A percentile compares a stretch with the other conserved stretches of the same genome.
Evolutionary conservation across 2,888 invertebrate genomes (phyloP).

Genomic region (Disparrhopalites patrizii): DNA sequence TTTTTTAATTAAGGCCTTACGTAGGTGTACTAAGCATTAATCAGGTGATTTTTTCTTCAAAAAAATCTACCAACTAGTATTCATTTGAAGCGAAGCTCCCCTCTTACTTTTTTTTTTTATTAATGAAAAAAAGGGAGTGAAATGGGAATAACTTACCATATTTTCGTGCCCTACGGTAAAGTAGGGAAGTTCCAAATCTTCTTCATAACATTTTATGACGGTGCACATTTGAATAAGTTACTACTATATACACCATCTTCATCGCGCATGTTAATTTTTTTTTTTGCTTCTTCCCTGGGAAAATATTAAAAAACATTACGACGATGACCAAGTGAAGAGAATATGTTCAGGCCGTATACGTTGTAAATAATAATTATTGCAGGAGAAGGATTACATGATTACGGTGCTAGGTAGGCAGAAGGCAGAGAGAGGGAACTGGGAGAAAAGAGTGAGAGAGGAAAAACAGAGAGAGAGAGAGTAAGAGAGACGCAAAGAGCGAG

Average conservation of each 20-base stretch:
- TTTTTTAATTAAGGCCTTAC: too few relatives aligned
- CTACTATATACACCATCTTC: not conserved
- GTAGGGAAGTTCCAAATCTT: not conserved
- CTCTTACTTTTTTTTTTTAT: not conserved
- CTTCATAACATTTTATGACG: slow-evolving; percentile 12
- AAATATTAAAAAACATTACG: too few relatives aligned
- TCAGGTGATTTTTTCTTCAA: too few relatives aligned
- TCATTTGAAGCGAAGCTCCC: too few relatives aligned
- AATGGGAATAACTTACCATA: not conserved
- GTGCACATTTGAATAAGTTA: slow-evolving; percentile 9
- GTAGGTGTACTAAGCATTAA: too few relatives aligned
- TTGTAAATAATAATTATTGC: too few relatives aligned
- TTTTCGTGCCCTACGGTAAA: not conserved
- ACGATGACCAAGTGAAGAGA: too few relatives aligned
- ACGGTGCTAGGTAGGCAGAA: not conserved
- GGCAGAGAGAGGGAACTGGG: not conserved
- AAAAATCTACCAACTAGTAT: too few relatives aligned
- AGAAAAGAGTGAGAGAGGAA: not conserved
- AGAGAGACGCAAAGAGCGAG: not conserved
- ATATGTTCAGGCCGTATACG: too few relatives aligned
- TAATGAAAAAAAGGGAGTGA: not conserved
- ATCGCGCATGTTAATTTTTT: too few relatives aligned
- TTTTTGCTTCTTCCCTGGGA: too few relatives aligned
- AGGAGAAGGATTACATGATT: not conserved
- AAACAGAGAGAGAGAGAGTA: not conserved